phyloP scores from a whole-genome alignment of 35 echinoderm and acorn worm genomes.

The Patiria miniata region DNA sequence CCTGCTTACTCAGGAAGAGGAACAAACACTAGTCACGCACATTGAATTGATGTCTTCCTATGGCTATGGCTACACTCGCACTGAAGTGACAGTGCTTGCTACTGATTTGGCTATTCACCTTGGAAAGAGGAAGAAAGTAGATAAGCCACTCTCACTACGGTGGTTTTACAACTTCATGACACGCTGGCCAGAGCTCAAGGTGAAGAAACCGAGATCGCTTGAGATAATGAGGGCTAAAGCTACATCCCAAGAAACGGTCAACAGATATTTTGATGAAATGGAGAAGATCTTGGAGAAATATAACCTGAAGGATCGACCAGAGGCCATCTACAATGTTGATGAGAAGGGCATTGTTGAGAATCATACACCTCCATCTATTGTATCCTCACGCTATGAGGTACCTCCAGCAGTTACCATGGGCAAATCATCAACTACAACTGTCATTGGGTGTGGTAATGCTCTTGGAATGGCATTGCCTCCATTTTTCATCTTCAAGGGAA shows the following conservation, averaged over 20 bases:
- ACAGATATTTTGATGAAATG: constrained; percentile 43
- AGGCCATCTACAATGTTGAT: constrained; percentile 49
- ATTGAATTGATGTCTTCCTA: constrained; percentile 11
- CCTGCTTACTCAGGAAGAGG: constrained; percentile 6
- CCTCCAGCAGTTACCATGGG: constrained; percentile 7
- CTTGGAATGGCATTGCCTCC: constrained; percentile 57
- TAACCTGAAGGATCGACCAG: constrained; percentile 21
- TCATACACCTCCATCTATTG: constrained; percentile 17
- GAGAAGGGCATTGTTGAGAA: constrained; percentile 34
- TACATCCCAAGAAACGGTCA: not conserved
- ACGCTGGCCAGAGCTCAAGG: constrained; percentile 37
- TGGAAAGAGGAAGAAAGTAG: not conserved
- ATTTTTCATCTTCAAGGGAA: constrained; percentile 57
- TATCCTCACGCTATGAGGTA: not conserved
- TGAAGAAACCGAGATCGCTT: constrained; percentile 33
- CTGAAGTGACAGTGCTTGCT: constrained; percentile 30
- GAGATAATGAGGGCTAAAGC: constrained; percentile 20
- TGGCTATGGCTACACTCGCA: constrained; percentile 23
- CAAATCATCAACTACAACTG: constrained; percentile 42
- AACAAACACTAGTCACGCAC: constrained; percentile 27
- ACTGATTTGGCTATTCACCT: constrained; percentile 25
- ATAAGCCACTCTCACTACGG: constrained; percentile 3
- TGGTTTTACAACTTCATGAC: constrained; percentile 35
- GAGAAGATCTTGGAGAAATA: constrained; percentile 36
- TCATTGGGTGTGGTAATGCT: constrained; percentile 54